These are phyloP conservation scores for Caenorhabditis remanei DNA, from an alignment of 1,140 invertebrate genomes.

Conservation along the genomic window DNA sequence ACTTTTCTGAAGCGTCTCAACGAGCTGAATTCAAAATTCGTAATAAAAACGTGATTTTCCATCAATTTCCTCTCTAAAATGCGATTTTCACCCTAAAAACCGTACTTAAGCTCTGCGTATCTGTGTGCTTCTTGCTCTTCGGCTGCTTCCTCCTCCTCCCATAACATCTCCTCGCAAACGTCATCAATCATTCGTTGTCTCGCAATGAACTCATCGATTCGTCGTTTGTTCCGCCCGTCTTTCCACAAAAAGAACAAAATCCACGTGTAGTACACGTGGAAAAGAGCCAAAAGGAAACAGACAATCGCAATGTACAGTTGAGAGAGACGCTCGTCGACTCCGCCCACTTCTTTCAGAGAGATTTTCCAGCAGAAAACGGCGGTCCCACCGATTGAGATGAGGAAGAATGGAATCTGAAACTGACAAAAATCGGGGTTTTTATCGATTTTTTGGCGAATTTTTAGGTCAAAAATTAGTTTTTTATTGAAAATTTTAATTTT, in stretches of 20 bases:
- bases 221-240: background rate
- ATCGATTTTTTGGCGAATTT: no score
- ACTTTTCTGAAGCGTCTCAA: no score
- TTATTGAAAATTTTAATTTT: no score
- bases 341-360: background rate
- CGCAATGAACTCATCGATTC: background rate
- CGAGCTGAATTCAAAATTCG: no score
- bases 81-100: no score
- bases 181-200: slow-evolving; percentile 20
- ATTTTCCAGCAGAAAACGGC: background rate
- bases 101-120: background rate
- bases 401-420: no score
- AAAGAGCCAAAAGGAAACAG: background rate
- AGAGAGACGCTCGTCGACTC: no score
- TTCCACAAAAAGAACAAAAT: background rate
- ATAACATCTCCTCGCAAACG: slow-evolving; percentile 20
- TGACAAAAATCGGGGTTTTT: no score
- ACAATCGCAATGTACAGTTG: no score
- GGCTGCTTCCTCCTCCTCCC: background rate
- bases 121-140: background rate
- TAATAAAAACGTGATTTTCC: no score
- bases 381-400: no score
- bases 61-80: background rate
- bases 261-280: slow-evolving; percentile 11
- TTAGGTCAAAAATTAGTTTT: no score